Evolutionary conservation across 2,888 invertebrate genomes (phyloP), one percentile per base, ranked within the genome.

Genomic region (Shargacucullia verbasci): DNA sequence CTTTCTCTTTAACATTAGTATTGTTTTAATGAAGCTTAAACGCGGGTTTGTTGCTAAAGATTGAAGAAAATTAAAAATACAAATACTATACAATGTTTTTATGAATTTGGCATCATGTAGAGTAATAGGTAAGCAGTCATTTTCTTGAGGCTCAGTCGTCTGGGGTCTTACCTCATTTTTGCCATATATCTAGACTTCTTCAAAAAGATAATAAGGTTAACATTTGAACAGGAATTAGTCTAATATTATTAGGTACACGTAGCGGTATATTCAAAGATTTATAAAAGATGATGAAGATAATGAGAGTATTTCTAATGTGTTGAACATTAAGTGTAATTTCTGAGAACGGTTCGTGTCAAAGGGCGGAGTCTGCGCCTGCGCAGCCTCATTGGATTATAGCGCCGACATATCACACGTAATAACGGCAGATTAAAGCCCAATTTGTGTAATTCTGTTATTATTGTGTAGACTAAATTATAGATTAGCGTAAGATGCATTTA

Each of bases 281-380:
- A n/a, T n/a, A n/a, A n/a, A n/a, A n/a, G n/a, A n/a, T n/a, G n/a
- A n/a, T n/a, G 48, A 45, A 46, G 34, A 41, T 13, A 57, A 67
- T 65, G 33, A 37, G 46, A 54, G 45, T 59, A 55, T 39, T 47
- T 67, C 44, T 61, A 63, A 68, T 57, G 55, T 53, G 59, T 53
- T 49, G 39, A 48, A 55, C 46, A 60, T 57, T 47, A 63, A 48
- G 58, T 41, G 40, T 53, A 43, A 59, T 59, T 77, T 77, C 75
- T 68, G 38, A 72, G 73, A 75, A 65, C 50, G 45, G 68, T 59
- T 20, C 47, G 62, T 78, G 81, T 83, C 80, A 79, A 81, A 82
- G 79, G 78, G 81, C 79, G 76, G 62, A 59, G 45, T 77, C 53
- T 60, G 65, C 65, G 72, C 66, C 64, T 61, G 63, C 66, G 71